Conservation (phyloP, 2,888 invertebrate species). For the Agonopterix subpropinquella region DNA sequence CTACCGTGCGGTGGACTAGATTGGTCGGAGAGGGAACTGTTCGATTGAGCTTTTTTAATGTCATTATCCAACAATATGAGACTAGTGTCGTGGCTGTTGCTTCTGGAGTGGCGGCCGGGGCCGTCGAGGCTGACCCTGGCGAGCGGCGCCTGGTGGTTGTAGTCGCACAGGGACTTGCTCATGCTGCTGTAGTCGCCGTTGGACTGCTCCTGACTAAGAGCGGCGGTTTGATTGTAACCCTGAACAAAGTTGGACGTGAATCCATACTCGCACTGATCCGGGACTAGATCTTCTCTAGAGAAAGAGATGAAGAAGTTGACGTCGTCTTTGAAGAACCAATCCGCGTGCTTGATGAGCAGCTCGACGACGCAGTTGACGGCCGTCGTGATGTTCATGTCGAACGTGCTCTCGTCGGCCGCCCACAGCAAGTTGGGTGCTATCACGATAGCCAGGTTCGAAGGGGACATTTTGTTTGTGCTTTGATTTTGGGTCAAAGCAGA, state of each 20-base stretch:
- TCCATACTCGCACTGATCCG: constrained; percentile 67
- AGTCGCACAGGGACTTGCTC: constrained; percentile 63
- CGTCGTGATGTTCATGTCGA: constrained; percentile 89
- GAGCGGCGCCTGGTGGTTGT: constrained; percentile 28
- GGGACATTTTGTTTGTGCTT: constrained; percentile 95
- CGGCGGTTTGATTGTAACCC: constrained; percentile 59
- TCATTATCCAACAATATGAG: constrained; percentile 65
- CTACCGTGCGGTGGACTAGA: constrained; percentile 84
- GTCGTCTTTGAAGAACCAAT: constrained; percentile 89
- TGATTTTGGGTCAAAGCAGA: constrained; percentile 88
- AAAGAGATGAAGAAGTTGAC: constrained; percentile 82
- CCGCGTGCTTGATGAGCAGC: constrained; percentile 85
- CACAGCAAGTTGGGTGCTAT: constrained; percentile 97
- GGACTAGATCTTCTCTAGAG: constrained; percentile 73
- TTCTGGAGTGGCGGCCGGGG: constrained; percentile 67
- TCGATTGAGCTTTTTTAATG: constrained; percentile 78
- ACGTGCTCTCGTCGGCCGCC: constrained; percentile 80
- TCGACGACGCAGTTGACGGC: constrained; percentile 91
- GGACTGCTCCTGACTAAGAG: constrained; percentile 49
- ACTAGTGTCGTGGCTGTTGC: constrained; percentile 77
- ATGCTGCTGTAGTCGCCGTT: constrained; percentile 61
- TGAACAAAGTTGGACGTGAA: constrained; percentile 54
- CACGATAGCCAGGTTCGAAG: constrained; percentile 96
- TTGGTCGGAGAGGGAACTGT: constrained; percentile 80
- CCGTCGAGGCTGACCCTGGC: constrained; percentile 21